Evolutionary conservation across 53 echinoderm and acorn worm genomes (phyloP).

Genomic region (Holothuria scabra): DNA sequence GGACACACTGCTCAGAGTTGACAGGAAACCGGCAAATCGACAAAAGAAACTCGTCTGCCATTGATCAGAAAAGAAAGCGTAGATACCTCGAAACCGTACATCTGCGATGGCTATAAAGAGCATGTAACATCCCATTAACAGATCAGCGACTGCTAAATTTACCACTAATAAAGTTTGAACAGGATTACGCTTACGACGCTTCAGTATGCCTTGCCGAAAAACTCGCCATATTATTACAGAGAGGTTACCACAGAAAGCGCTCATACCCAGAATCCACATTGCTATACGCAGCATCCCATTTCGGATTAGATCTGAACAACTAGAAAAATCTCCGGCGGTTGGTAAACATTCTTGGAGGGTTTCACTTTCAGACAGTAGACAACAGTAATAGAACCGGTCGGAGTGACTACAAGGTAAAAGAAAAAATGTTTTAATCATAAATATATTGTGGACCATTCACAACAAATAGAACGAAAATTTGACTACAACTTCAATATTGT

Average conservation of each 20-base stretch:
- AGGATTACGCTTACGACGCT: neutral
- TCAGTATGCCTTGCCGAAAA: neutral
- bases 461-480: too few relatives aligned
- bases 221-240: slow-evolving; percentile 20
- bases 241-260: slow-evolving; percentile 46
- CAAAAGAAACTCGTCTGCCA: slow-evolving; percentile 62
- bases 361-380: slow-evolving; percentile 47
- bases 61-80: slow-evolving; percentile 26
- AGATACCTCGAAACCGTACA: slow-evolving; percentile 33
- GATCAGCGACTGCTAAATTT: slow-evolving; percentile 43
- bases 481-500: too few relatives aligned
- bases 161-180: slow-evolving; percentile 16
- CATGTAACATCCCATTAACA: slow-evolving; percentile 47
- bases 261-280: slow-evolving; percentile 47
- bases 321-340: slow-evolving; percentile 30
- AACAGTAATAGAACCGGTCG: slow-evolving; percentile 87
- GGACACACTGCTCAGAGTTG: slow-evolving; percentile 67
- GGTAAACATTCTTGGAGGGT: slow-evolving; percentile 55
- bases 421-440: neutral
- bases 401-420: slow-evolving; percentile 59
- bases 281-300: slow-evolving; percentile 3
- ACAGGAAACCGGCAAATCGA: slow-evolving; percentile 71
- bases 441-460: neutral
- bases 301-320: slow-evolving; percentile 45
- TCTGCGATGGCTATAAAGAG: slow-evolving; percentile 41